Conservation (phyloP, 2,888 invertebrate genomes). For the Eupithecia tripunctaria region DNA sequence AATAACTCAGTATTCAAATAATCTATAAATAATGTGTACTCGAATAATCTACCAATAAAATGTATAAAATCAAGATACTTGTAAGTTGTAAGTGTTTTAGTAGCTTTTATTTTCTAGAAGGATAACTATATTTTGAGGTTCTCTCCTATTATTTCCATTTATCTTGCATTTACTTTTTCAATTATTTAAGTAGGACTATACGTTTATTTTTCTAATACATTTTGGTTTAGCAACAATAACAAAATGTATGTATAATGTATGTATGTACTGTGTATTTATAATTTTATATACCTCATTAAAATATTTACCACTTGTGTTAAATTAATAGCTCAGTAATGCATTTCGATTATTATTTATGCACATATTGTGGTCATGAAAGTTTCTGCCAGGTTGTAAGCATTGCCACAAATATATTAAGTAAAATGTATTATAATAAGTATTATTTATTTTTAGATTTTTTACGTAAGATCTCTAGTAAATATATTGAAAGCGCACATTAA, state of each 20-base stretch:
- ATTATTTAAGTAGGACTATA: background rate
- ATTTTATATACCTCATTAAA: background rate
- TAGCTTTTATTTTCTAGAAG: background rate
- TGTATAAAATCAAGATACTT: background rate
- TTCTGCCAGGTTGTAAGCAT: background rate
- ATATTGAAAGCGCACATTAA: background rate
- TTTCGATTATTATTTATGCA: background rate
- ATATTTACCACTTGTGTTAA: background rate
- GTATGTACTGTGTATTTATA: too few relatives aligned
- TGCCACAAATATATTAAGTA: background rate
- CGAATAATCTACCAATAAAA: too few relatives aligned
- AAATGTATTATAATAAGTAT: background rate
- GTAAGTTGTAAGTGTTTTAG: background rate
- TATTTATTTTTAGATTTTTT: background rate
- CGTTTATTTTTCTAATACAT: background rate
- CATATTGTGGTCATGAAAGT: background rate
- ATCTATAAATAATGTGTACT: background rate
- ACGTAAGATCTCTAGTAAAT: background rate
- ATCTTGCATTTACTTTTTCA: background rate
- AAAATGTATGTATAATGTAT: too few relatives aligned
- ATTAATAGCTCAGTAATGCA: background rate
- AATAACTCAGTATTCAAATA: background rate
- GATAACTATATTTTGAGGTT: background rate
- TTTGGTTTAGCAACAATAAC: background rate
- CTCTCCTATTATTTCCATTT: background rate